These are phyloP conservation scores for Dysmachus trigonus DNA, from an alignment of 2,888 invertebrate species.

Conservation along the genomic window DNA sequence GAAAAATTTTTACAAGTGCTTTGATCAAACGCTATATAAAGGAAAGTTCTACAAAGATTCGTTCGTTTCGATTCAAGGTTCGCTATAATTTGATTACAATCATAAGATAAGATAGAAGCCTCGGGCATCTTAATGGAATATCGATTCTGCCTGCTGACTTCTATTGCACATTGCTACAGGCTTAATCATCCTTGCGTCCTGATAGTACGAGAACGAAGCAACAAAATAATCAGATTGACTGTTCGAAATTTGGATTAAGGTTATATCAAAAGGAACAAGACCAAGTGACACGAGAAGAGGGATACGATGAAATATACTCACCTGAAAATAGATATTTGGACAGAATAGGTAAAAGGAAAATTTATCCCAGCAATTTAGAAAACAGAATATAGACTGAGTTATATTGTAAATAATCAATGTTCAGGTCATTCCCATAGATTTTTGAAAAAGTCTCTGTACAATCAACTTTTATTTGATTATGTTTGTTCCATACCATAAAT, in stretches of 20 bases:
- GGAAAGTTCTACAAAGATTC: background rate
- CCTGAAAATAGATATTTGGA: background rate
- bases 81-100: conserved; percentile 47
- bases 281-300: background rate
- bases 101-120: conserved; percentile 43
- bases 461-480: too few relatives aligned
- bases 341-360: background rate
- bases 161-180: conserved; percentile 9
- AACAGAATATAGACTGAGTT: too few relatives aligned
- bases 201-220: background rate
- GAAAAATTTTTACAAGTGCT: background rate
- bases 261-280: background rate
- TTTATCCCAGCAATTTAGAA: too few relatives aligned
- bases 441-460: too few relatives aligned
- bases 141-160: conserved; percentile 34
- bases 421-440: too few relatives aligned
- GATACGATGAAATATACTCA: background rate
- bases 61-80: conserved; percentile 21
- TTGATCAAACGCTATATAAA: background rate
- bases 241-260: conserved; percentile 3
- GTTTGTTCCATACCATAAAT: too few relatives aligned
- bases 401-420: too few relatives aligned
- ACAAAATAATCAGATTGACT: conserved; percentile 7
- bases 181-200: background rate
- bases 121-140: conserved; percentile 43